Percentiles rank a stretch among this genome's conserved stretches.
Evolutionary conservation across 1,140 invertebrate genomes (phyloP).

Genomic region (Eubasilissa regina): DNA sequence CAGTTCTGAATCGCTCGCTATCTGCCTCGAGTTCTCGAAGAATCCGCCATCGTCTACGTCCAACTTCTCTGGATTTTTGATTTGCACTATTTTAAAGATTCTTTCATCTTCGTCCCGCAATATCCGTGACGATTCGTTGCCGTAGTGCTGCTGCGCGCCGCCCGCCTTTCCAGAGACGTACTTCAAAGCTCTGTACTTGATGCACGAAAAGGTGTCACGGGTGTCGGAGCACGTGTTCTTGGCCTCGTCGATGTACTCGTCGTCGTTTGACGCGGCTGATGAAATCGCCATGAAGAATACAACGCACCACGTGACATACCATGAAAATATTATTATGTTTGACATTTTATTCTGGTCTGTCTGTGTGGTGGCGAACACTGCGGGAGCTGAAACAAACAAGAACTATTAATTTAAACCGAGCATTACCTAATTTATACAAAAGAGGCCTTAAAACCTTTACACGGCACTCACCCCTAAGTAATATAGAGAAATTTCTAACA

Average conservation of each 20-base stretch:
- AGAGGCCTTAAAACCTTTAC: too few relatives aligned
- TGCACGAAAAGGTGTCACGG: constrained; percentile 51
- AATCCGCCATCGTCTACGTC: constrained; percentile 27
- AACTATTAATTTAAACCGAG: too few relatives aligned
- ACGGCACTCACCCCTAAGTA: too few relatives aligned
- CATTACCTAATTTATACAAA: too few relatives aligned
- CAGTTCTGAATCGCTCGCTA: constrained; percentile 47
- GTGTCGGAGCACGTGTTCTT: constrained; percentile 48
- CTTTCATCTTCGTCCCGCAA: constrained; percentile 16
- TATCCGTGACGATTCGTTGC: not conserved
- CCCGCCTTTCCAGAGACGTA: constrained; percentile 49
- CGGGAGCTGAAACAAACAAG: too few relatives aligned
- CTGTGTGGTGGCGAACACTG: too few relatives aligned
- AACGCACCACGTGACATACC: not conserved
- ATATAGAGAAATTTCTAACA: too few relatives aligned
- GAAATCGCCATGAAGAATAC: not conserved
- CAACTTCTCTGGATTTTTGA: constrained; percentile 39
- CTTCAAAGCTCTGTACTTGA: constrained; percentile 52
- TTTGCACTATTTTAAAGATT: constrained; percentile 42
- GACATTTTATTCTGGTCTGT: not conserved
- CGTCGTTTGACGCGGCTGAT: constrained; percentile 27
- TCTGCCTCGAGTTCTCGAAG: constrained; percentile 51
- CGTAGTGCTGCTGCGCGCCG: constrained; percentile 31
- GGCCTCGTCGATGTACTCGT: constrained; percentile 52
- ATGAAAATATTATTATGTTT: not conserved